Conservation (phyloP, 2,888 invertebrate species). For the Philopedon plagiatum region DNA sequence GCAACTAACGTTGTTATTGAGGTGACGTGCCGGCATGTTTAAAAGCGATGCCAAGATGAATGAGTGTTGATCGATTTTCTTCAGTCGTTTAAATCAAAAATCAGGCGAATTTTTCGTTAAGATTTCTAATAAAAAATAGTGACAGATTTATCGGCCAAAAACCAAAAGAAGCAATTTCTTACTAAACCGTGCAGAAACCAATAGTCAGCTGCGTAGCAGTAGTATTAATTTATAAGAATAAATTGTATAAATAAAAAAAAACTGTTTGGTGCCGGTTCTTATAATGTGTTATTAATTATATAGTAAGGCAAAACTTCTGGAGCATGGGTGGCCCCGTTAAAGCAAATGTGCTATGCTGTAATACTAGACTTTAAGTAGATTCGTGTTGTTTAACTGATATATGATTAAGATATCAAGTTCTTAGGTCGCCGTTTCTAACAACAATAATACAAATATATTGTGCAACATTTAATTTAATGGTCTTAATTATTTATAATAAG, state of each 20-base stretch:
- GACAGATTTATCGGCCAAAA: too few species aligned
- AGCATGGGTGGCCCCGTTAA: slow-evolving; percentile 6
- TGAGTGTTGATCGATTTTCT: too few species aligned
- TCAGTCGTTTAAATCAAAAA: too few species aligned
- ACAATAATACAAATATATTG: not conserved
- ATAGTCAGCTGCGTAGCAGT: too few species aligned
- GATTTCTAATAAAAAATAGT: too few species aligned
- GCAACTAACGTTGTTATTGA: too few species aligned
- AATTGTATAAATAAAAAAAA: not conserved
- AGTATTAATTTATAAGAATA: too few species aligned
- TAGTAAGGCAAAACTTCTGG: not conserved
- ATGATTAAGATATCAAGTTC: slow-evolving; percentile 1
- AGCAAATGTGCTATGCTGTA: slow-evolving; percentile 7
- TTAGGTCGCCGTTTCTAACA: slow-evolving; percentile 4
- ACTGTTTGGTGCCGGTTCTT: not conserved
- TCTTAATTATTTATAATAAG: not conserved
- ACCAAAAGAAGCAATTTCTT: too few species aligned
- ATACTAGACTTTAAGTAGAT: slow-evolving; percentile 9
- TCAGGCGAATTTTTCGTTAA: too few species aligned
- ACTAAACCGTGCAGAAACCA: too few species aligned
- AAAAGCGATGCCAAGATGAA: too few species aligned
- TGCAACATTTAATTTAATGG: not conserved
- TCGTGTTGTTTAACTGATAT: slow-evolving; percentile 1
- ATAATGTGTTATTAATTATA: not conserved
- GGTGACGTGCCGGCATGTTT: too few species aligned